These are phyloP conservation scores for Premnoplex brunnescens DNA, from an alignment of 2,797 vertebrate species.

Conservation along the genomic window DNA sequence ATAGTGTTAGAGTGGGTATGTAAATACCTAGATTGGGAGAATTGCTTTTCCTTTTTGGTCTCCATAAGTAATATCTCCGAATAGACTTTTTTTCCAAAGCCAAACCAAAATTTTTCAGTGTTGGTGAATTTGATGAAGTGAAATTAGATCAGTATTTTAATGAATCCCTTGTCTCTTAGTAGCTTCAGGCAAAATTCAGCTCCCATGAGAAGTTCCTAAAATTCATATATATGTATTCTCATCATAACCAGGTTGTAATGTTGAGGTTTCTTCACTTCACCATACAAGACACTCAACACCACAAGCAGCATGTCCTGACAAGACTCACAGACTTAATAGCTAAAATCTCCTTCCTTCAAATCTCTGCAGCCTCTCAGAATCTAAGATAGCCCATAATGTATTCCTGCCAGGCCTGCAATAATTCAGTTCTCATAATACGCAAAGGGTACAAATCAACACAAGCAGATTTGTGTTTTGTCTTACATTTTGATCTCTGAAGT, in stretches of 20 bases:
- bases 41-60: background rate
- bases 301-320: rapidly evolving
- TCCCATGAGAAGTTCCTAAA: background rate
- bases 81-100: background rate
- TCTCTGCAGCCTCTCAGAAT: background rate
- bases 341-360: background rate
- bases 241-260: background rate
- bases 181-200: background rate
- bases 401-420: background rate
- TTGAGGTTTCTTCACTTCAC: background rate
- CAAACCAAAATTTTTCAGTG: background rate
- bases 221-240: background rate
- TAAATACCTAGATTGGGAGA: background rate
- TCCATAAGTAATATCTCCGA: background rate
- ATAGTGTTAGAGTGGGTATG: background rate
- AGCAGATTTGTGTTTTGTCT: conserved; percentile 29
- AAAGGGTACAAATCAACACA: conserved; percentile 2
- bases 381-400: background rate
- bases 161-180: background rate
- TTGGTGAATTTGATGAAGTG: background rate
- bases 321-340: background rate
- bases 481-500: background rate
- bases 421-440: conserved; percentile 18
- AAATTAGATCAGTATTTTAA: background rate
- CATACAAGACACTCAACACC: background rate